Evolutionary conservation across 2,113 vertebrate species (phyloP).

Genomic region (Tursiops truncatus): DNA sequence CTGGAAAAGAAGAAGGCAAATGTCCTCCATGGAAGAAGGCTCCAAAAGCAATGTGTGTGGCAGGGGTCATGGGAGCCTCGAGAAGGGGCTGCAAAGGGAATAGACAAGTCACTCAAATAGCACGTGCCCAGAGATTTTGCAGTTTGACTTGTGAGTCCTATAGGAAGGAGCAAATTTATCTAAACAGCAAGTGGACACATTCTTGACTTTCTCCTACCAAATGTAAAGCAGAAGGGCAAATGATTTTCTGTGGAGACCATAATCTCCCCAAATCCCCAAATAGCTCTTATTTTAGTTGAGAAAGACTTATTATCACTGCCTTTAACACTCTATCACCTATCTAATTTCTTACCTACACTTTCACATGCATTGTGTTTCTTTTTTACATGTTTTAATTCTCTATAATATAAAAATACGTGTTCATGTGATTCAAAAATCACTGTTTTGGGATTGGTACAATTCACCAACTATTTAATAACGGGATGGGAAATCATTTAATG

Average conservation of each 20-base stretch:
- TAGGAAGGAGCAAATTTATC: neutral
- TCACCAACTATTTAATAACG: neutral
- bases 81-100: neutral
- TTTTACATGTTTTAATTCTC: neutral
- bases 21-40: neutral
- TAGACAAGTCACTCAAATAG: neutral
- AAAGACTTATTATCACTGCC: neutral
- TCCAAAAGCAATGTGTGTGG: slow-evolving; percentile 40
- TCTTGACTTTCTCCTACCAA: neutral
- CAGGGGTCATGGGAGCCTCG: neutral
- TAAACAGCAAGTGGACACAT: neutral
- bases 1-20: slow-evolving; percentile 55
- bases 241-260: neutral
- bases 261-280: neutral
- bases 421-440: neutral
- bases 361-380: neutral
- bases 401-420: neutral
- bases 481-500: neutral
- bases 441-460: neutral
- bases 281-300: neutral
- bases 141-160: neutral
- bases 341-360: neutral
- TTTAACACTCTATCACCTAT: neutral
- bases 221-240: slow-evolving; percentile 3
- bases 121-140: neutral